phyloP scores from a whole-genome alignment of 2,888 invertebrate genomes.

The Caenorhabditis virilis region DNA sequence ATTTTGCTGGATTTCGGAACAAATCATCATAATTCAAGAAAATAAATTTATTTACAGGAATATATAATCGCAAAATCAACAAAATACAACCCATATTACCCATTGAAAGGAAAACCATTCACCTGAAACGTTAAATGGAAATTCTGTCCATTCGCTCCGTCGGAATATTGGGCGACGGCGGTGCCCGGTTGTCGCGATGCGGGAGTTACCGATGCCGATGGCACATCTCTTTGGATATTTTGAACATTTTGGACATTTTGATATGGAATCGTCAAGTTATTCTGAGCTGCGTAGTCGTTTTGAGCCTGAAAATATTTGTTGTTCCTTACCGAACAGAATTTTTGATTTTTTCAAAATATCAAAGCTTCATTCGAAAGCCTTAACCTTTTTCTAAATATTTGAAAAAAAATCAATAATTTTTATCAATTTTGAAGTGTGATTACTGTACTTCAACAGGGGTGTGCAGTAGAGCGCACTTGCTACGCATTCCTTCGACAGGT shows the following conservation, averaged over 20 bases:
- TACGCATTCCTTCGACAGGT: too few relatives aligned
- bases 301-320: too few relatives aligned
- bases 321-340: too few relatives aligned
- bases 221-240: constrained; percentile 3
- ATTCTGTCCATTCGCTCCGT: constrained; percentile 14
- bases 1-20: too few relatives aligned
- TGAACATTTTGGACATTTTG: constrained; percentile 3
- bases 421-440: too few relatives aligned
- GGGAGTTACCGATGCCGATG: background rate
- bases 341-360: too few relatives aligned
- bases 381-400: too few relatives aligned
- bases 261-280: constrained; percentile 22
- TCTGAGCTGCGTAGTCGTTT: constrained; percentile 19
- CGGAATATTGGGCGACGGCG: constrained; percentile 23
- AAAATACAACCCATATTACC: background rate
- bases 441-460: too few relatives aligned
- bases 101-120: constrained; percentile 17
- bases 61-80: background rate
- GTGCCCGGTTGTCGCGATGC: constrained; percentile 8
- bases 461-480: too few relatives aligned
- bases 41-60: background rate
- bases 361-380: too few relatives aligned
- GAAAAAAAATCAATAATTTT: background rate
- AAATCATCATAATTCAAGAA: too few relatives aligned
- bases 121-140: constrained; percentile 38